Conservation (phyloP, 2,888 invertebrate genomes). For the Ceramica pisi region DNA sequence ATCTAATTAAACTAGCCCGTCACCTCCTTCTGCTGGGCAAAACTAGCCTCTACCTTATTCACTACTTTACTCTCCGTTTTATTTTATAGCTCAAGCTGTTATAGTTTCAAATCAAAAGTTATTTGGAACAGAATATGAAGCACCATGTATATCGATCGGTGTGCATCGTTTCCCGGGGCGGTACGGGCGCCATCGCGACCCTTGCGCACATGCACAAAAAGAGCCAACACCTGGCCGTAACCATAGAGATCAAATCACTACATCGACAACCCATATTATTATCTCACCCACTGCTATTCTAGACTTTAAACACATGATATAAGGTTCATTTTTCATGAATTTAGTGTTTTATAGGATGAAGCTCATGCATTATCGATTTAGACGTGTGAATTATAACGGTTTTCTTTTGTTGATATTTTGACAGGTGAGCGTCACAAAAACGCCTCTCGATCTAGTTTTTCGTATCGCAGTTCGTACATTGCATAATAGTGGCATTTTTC, state of each 20-base stretch:
- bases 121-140: slow-evolving; percentile 36
- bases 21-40: neutral
- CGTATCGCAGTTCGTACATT: slow-evolving; percentile 21
- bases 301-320: slow-evolving; percentile 19
- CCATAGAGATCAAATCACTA: slow-evolving; percentile 90
- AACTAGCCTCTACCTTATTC: neutral
- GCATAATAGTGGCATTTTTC: slow-evolving; percentile 29
- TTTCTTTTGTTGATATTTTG: slow-evolving; percentile 74
- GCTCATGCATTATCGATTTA: slow-evolving; percentile 73
- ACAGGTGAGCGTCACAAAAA: slow-evolving; percentile 63
- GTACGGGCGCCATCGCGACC: slow-evolving; percentile 78
- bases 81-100: neutral
- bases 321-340: slow-evolving; percentile 48
- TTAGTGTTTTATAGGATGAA: slow-evolving; percentile 70
- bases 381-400: slow-evolving; percentile 83
- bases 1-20: neutral
- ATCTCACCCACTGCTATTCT: slow-evolving; percentile 14
- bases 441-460: slow-evolving; percentile 47
- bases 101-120: neutral
- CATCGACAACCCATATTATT: slow-evolving; percentile 59
- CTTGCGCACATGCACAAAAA: slow-evolving; percentile 75
- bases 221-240: slow-evolving; percentile 87
- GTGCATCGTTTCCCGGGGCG: slow-evolving; percentile 62
- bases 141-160: slow-evolving; percentile 76
- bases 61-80: neutral